Evolutionary conservation across 2,888 invertebrate genomes (phyloP).

Genomic region (Physocephala rufipes): DNA sequence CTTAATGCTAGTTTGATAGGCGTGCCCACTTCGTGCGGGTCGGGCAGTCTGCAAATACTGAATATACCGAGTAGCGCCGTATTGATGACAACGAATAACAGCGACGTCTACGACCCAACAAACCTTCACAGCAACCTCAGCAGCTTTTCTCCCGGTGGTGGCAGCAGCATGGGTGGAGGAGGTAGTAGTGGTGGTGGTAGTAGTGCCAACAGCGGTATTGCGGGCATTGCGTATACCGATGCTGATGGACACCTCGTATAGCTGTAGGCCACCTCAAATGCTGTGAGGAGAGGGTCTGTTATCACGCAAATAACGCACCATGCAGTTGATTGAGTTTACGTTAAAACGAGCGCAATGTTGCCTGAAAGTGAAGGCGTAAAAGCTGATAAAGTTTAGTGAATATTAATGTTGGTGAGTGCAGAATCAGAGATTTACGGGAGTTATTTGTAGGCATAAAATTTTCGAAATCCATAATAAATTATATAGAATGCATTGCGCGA

Average conservation of each 20-base stretch:
- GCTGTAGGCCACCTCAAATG: conserved; percentile 57
- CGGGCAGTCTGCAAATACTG: conserved; percentile 68
- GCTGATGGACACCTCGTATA: conserved; percentile 67
- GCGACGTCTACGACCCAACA: conserved; percentile 58
- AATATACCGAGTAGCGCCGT: conserved; percentile 68
- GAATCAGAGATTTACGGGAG: too few species aligned
- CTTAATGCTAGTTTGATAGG: conserved; percentile 56
- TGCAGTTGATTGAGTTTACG: conserved; percentile 50
- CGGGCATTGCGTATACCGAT: conserved; percentile 64
- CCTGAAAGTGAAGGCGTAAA: neutral
- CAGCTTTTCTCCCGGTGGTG: conserved; percentile 58
- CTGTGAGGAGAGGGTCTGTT: conserved; percentile 24
- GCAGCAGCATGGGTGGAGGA: conserved; percentile 40
- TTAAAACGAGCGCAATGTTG: neutral
- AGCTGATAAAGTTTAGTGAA: neutral
- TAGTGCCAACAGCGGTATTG: conserved; percentile 44
- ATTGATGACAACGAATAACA: conserved; percentile 58
- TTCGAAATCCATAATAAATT: too few species aligned
- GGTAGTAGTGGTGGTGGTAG: conserved; percentile 49
- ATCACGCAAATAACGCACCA: too few species aligned
- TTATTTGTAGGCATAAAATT: too few species aligned
- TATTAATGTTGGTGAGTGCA: too few species aligned
- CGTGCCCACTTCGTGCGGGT: conserved; percentile 53
- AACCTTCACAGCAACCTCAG: conserved; percentile 58
- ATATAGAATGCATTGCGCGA: neutral